Evolutionary conservation across 2,888 invertebrate species (phyloP), one percentile per base, ranked within the genome.

Genomic region (Leptinotarsa tumamoca): DNA sequence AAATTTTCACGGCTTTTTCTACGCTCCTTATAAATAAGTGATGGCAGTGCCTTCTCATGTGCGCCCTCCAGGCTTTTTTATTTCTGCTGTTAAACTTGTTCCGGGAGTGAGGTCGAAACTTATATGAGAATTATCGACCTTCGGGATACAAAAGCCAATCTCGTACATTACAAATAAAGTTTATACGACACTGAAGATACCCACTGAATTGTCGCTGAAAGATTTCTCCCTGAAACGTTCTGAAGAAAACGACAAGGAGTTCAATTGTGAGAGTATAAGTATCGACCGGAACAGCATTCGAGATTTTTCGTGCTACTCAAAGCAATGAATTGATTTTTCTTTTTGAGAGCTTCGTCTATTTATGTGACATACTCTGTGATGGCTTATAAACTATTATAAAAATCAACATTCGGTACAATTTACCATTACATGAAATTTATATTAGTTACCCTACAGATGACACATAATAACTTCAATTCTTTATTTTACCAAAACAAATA

Each of bases 71-170:
- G 43, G 50, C 33, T 54, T 54, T n/a, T 17, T 54, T 54, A 52
- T 69, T 18, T 54, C 54, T 27, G 27, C 43, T 54, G 54, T 69
- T 69, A 27, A 69, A 54, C 56, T 33, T 52, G 18, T 69, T 68
- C 33, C 54, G 54, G 17, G 14, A 68, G 23, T 68, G 68, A 54
- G 23, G 54, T 43, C 54, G 43, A n/a, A 52, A 51, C 54, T 69
- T 69, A 69, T 52, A 54, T 27, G 56, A 50, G 52, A 69, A 54
- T 56, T 54, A 69, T 69, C 68, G 68, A 68, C 68, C 68, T 68
- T 13, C 15, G 54, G 56, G 54, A 52, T 54, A 56, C 68, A 54
- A 43, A 68, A 69, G 33, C 33, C 54, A 69, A 69, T 69, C 68
- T 63, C 63, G 63, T 15, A 51, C 52, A 54, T 69, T 27, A 18